Evolutionary conservation across 2,113 vertebrate genomes (phyloP).

Genomic region (Amphilophus citrinellus): DNA sequence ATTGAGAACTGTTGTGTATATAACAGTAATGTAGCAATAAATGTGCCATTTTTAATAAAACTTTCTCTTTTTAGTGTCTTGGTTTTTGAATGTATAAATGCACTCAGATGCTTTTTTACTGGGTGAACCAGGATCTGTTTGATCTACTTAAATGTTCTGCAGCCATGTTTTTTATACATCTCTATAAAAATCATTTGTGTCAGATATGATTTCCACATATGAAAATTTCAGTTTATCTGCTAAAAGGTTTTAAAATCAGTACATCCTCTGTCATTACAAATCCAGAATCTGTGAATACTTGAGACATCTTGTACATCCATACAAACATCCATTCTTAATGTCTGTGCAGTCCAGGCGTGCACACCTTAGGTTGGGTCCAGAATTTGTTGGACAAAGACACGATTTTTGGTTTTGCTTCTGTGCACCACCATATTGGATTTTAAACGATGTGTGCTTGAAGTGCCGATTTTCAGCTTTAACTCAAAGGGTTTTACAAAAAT

Average conservation of each 20-base stretch:
- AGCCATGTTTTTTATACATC: not conserved
- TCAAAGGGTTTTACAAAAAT: not conserved
- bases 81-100: not conserved
- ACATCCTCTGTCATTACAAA: not conserved
- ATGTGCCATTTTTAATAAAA: constrained; percentile 90
- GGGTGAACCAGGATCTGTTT: not conserved
- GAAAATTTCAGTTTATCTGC: not conserved
- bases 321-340: not conserved
- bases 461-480: not conserved
- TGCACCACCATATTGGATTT: not conserved
- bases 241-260: not conserved
- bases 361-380: not conserved
- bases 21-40: constrained; percentile 97
- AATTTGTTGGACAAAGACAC: not conserved
- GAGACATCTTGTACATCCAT: not conserved
- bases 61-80: constrained; percentile 51
- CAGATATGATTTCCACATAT: not conserved
- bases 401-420: not conserved
- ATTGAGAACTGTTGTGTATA: constrained; percentile 92
- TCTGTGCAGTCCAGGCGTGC: not conserved
- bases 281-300: not conserved
- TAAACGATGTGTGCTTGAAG: not conserved
- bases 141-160: not conserved
- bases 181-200: not conserved
- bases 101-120: not conserved